Percentiles rank a stretch among this genome's conserved stretches.
Conservation (phyloP, 2,797 vertebrate genomes). For the Pangasius larnaudii region DNA sequence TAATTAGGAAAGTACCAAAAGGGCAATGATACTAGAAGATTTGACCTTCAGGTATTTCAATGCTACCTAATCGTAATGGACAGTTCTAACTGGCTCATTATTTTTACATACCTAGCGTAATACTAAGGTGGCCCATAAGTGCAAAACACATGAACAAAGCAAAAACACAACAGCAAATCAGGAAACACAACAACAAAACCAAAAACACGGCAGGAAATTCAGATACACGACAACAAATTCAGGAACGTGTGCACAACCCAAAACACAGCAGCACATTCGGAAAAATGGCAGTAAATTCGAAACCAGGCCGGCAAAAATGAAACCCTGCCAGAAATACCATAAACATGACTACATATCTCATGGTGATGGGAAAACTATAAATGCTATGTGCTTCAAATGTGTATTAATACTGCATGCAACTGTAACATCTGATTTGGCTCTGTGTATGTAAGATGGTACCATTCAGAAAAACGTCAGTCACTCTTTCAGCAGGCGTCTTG, state of each 20-base stretch:
- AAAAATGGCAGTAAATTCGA: background rate
- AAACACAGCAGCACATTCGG: background rate
- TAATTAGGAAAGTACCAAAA: slow-evolving; percentile 8
- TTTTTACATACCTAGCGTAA: background rate
- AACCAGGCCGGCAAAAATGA: background rate
- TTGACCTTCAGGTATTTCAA: background rate
- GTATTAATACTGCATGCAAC: background rate
- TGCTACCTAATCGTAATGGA: background rate
- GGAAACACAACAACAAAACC: too few relatives aligned
- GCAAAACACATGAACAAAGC: background rate
- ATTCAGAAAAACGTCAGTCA: background rate
- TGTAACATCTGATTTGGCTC: background rate
- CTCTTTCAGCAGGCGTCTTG: background rate
- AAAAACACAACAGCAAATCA: background rate
- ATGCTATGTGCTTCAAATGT: background rate
- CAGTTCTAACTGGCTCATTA: background rate
- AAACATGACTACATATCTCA: background rate
- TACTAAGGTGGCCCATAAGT: background rate
- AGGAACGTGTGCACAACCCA: background rate
- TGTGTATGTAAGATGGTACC: background rate
- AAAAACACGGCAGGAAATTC: background rate
- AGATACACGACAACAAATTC: background rate
- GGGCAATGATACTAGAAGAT: background rate
- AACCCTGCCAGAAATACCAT: background rate
- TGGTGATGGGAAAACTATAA: background rate